phyloP scores from a whole-genome alignment of 2,113 vertebrate genomes.

The Pseudorectes ferrugineus region DNA sequence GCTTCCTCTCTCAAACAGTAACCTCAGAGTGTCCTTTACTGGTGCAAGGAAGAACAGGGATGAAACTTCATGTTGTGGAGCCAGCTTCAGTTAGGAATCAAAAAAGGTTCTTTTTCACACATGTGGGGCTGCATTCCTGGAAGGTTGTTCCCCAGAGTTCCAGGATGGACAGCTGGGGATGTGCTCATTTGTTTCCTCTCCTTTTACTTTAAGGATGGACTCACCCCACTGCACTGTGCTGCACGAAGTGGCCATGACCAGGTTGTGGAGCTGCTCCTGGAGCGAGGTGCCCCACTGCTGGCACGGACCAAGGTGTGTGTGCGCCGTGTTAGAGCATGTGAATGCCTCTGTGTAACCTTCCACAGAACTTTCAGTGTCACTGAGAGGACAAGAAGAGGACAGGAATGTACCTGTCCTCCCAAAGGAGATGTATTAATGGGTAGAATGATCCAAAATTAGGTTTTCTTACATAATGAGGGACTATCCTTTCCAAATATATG shows the following conservation, averaged over 20 bases:
- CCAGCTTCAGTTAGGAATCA: not conserved
- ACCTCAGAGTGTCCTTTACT: not conserved
- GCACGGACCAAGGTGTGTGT: constrained; percentile 90
- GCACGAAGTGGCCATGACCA: constrained; percentile 93
- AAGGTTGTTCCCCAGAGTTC: not conserved
- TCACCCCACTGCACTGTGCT: constrained; percentile 95
- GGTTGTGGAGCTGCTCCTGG: constrained; percentile 92
- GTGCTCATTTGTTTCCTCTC: not conserved
- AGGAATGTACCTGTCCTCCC: not conserved
- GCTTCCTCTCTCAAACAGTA: not conserved
- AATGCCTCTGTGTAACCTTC: not conserved
- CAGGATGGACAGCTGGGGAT: not conserved
- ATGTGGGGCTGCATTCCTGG: not conserved
- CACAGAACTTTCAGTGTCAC: not conserved
- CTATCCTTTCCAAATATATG: not conserved
- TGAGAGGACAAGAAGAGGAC: not conserved
- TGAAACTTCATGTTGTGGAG: not conserved
- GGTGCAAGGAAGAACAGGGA: not conserved
- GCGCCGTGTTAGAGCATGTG: rapidly evolving
- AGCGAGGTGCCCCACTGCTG: constrained; percentile 90
- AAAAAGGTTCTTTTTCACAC: not conserved
- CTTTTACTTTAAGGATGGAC: constrained; percentile 82
- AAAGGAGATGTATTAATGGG: not conserved
- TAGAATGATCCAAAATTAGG: not conserved
- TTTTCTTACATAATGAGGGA: not conserved